Evolutionary conservation across 2,113 vertebrate genomes (phyloP).

Genomic region (Ardeotis arabs): DNA sequence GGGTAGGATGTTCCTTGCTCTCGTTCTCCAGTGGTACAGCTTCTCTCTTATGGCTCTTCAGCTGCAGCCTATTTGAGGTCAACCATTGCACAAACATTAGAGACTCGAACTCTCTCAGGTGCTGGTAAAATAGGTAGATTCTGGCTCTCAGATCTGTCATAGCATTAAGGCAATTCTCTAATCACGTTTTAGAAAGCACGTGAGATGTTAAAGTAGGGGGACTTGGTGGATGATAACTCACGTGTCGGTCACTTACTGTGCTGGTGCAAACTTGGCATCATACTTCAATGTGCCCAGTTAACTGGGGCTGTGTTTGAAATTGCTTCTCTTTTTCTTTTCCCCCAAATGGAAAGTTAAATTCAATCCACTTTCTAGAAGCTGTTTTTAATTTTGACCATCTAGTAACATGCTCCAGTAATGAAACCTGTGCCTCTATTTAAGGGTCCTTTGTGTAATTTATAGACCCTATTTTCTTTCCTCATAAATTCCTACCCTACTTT

Average conservation of each 20-base stretch:
- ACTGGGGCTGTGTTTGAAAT: neutral
- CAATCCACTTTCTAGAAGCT: slow-evolving; percentile 3
- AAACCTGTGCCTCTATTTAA: slow-evolving; percentile 2
- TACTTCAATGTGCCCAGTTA: neutral
- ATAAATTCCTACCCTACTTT: neutral
- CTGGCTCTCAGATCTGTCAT: neutral
- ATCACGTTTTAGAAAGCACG: neutral
- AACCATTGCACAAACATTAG: neutral
- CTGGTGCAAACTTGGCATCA: neutral
- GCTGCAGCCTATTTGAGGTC: neutral
- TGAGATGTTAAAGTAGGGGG: neutral
- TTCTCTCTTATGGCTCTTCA: neutral
- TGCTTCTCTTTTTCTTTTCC: neutral
- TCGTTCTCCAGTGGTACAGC: neutral
- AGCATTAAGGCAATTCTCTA: neutral
- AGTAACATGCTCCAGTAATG: neutral
- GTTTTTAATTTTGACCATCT: slow-evolving; percentile 25
- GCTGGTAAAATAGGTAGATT: neutral
- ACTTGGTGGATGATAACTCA: neutral
- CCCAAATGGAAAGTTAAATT: slow-evolving; percentile 1
- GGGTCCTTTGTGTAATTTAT: neutral
- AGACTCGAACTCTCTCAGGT: neutral
- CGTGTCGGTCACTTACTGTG: neutral
- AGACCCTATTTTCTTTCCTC: neutral
- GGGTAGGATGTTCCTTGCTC: neutral